Evolutionary conservation across 2,113 vertebrate species (phyloP).

Genomic region (Forbesichthys papilliferus): DNA sequence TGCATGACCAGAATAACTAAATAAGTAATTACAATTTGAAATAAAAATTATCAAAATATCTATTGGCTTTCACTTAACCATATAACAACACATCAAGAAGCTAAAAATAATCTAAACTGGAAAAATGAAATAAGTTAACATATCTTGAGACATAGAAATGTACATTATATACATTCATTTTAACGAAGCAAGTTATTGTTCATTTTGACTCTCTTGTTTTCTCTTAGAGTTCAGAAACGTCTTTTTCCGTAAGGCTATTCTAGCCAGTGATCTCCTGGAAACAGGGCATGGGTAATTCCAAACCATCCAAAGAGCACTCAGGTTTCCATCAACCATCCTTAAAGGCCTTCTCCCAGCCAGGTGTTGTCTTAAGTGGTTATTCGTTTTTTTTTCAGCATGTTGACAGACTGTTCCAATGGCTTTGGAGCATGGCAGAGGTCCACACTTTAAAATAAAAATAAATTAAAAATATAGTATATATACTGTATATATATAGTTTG

Average conservation of each 20-base stretch:
- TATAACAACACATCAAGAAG: constrained; percentile 62
- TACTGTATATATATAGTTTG: constrained; percentile 44
- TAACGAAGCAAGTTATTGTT: constrained; percentile 57
- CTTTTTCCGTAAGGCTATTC: constrained; percentile 31
- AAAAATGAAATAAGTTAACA: constrained; percentile 72
- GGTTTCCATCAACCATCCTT: constrained; percentile 37
- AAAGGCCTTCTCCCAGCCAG: constrained; percentile 20
- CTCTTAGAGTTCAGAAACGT: constrained; percentile 27
- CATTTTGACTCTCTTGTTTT: constrained; percentile 20
- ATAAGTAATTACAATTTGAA: constrained; percentile 35
- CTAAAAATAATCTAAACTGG: constrained; percentile 60
- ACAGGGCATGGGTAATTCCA: constrained; percentile 43
- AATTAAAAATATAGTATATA: constrained; percentile 52
- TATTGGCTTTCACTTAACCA: constrained; percentile 63
- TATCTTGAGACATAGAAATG: constrained; percentile 64
- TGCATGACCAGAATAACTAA: constrained; percentile 41
- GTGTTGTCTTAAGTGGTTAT: constrained; percentile 21
- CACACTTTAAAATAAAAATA: constrained; percentile 48
- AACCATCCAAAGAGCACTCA: constrained; percentile 38
- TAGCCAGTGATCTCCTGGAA: constrained; percentile 13
- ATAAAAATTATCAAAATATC: constrained; percentile 65
- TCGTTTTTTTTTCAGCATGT: constrained; percentile 30
- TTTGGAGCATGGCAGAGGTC: constrained; percentile 61
- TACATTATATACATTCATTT: constrained; percentile 78
- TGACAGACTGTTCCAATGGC: constrained; percentile 46